A percentile compares a stretch with the other conserved stretches of the same genome.
These are phyloP conservation scores for Siniperca obscura DNA, from an alignment of 2,797 vertebrate genomes.

Conservation along the genomic window DNA sequence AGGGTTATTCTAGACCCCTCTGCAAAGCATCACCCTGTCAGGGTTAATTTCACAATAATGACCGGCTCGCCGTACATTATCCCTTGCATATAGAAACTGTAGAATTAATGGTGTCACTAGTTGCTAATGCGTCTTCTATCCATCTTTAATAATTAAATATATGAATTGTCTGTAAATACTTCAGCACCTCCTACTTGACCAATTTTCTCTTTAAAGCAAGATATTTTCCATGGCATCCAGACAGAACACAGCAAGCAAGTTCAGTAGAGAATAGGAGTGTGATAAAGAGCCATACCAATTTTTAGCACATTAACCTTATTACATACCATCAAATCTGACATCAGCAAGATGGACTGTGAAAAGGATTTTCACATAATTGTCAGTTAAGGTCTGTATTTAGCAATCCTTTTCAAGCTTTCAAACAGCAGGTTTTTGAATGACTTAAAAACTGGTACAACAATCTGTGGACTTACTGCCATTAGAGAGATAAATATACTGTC, in stretches of 20 bases:
- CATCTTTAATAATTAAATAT: neutral
- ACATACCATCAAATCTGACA: neutral
- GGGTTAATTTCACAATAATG: too few relatives aligned
- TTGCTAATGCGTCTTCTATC: neutral
- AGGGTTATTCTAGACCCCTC: too few relatives aligned
- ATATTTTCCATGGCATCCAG: neutral
- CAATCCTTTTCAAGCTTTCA: constrained; percentile 21
- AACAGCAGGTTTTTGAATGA: constrained; percentile 15
- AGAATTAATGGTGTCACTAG: neutral
- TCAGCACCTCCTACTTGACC: neutral
- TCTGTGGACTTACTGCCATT: neutral
- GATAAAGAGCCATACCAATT: too few relatives aligned
- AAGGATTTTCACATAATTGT: neutral
- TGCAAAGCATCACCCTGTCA: too few relatives aligned
- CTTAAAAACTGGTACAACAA: constrained; percentile 9
- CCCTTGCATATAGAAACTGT: neutral
- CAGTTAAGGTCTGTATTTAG: constrained; percentile 17
- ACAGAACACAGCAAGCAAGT: neutral
- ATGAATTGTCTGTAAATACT: neutral
- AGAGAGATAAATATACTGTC: constrained; percentile 15
- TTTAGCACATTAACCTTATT: neutral
- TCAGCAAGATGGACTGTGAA: constrained; percentile 7
- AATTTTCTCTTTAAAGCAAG: neutral
- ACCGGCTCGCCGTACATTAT: too few relatives aligned
- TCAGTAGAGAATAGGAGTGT: neutral